phyloP scores from a whole-genome alignment of 2,113 vertebrate genomes.

The Pao palembangensis region DNA sequence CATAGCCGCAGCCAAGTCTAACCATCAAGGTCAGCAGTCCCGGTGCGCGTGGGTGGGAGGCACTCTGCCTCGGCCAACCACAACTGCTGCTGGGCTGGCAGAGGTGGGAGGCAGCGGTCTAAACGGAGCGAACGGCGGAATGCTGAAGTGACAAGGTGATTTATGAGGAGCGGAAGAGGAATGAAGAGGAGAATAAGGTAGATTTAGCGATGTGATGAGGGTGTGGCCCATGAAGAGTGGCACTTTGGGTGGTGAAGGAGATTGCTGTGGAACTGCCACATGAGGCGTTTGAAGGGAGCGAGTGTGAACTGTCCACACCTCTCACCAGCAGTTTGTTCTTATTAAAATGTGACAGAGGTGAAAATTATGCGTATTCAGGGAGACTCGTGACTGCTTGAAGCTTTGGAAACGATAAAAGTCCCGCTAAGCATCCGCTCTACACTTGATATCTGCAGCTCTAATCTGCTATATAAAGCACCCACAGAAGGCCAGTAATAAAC shows the following conservation, averaged over 20 bases:
- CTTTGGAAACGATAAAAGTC: slow-evolving; percentile 26
- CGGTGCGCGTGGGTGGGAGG: slow-evolving; percentile 58
- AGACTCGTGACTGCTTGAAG: slow-evolving; percentile 20
- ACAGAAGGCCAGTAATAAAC: slow-evolving; percentile 17
- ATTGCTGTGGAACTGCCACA: slow-evolving; percentile 49
- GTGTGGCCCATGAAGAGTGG: slow-evolving; percentile 42
- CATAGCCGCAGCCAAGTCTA: slow-evolving; percentile 57
- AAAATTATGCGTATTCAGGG: slow-evolving; percentile 25
- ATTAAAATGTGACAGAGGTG: slow-evolving; percentile 54
- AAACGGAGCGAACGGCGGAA: slow-evolving; percentile 40
- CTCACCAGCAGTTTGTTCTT: slow-evolving; percentile 52
- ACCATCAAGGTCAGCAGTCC: slow-evolving; percentile 69
- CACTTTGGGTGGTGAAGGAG: slow-evolving; percentile 48
- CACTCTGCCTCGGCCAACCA: slow-evolving; percentile 44
- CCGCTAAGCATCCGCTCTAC: slow-evolving; percentile 7
- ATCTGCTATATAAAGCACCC: slow-evolving; percentile 22
- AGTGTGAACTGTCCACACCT: slow-evolving; percentile 37
- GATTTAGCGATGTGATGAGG: slow-evolving; percentile 39
- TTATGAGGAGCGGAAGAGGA: slow-evolving; percentile 29
- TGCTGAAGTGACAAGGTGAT: slow-evolving; percentile 57
- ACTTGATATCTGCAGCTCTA: too few relatives aligned
- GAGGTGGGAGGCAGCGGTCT: slow-evolving; percentile 37
- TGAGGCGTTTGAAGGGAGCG: slow-evolving; percentile 36
- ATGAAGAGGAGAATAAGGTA: slow-evolving; percentile 32
- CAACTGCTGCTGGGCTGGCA: slow-evolving; percentile 31